Evolutionary conservation across 2,113 vertebrate genomes (phyloP).

Genomic region (Cichladusa arquata): DNA sequence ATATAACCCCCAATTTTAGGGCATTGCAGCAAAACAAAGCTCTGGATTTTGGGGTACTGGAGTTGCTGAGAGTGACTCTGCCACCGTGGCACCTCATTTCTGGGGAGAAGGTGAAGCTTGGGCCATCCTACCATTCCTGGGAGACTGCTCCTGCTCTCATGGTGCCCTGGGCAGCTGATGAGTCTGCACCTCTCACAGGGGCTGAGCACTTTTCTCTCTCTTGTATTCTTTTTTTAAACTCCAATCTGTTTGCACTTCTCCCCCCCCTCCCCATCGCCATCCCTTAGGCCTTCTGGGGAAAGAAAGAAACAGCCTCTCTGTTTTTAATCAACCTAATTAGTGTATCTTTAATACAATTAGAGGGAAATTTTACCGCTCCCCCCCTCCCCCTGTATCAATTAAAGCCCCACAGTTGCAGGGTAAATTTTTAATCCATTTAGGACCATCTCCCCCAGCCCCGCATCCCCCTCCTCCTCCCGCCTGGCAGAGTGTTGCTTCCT

Average conservation of each 20-base stretch:
- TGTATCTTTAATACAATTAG: conserved; percentile 74
- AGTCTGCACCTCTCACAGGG: not conserved
- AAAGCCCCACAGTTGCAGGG: conserved; percentile 59
- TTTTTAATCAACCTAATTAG: conserved; percentile 73
- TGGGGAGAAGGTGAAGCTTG: not conserved
- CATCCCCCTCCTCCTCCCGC: not conserved
- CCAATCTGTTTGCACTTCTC: conserved; percentile 57
- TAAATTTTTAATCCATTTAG: conserved; percentile 71
- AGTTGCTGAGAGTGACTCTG: not conserved
- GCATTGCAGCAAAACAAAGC: not conserved
- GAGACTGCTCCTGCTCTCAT: not conserved
- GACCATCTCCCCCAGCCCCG: not conserved
- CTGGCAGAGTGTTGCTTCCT: conserved; percentile 63
- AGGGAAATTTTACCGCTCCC: conserved; percentile 46
- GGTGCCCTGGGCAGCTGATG: not conserved
- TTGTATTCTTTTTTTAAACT: not conserved
- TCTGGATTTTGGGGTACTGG: not conserved
- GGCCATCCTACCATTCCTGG: rapidly evolving
- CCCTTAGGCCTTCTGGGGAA: conserved; percentile 48
- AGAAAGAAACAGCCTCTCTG: conserved; percentile 67
- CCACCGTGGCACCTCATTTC: not conserved
- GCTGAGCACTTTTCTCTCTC: not conserved
- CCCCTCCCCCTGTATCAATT: conserved; percentile 35
- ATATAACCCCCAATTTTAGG: not conserved
- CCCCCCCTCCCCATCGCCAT: not conserved